A percentile compares a stretch with the other conserved stretches of the same genome.
These are phyloP conservation scores for Limnephilus rhombicus DNA, from an alignment of 2,888 invertebrate species.

Conservation along the genomic window DNA sequence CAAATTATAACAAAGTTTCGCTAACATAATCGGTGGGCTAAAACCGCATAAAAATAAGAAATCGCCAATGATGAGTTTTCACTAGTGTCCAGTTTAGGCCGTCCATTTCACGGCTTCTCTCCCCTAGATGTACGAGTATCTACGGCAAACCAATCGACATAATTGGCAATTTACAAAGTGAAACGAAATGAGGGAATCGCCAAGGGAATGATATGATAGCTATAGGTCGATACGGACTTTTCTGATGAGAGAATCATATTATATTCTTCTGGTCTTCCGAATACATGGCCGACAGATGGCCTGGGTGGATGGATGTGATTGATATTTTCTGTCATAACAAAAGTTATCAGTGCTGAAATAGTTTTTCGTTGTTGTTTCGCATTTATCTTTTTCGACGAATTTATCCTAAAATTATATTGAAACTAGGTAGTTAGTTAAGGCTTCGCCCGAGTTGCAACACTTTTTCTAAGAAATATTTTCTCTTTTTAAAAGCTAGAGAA, in stretches of 20 bases:
- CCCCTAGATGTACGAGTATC: not conserved
- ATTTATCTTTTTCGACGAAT: too few relatives aligned
- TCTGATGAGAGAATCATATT: not conserved
- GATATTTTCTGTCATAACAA: not conserved
- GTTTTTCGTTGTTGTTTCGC: too few relatives aligned
- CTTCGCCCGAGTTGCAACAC: too few relatives aligned
- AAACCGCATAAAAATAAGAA: not conserved
- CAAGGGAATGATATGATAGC: not conserved
- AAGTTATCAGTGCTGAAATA: not conserved
- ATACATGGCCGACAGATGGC: not conserved
- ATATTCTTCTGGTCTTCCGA: not conserved
- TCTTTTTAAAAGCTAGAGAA: too few relatives aligned
- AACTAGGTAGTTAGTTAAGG: too few relatives aligned
- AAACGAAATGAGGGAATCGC: slow-evolving; percentile 47
- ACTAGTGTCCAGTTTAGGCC: not conserved
- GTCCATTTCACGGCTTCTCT: not conserved
- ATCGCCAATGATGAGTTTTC: not conserved
- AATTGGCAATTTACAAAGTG: slow-evolving; percentile 60
- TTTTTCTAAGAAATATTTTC: too few relatives aligned
- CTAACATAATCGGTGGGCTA: not conserved
- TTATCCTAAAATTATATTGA: too few relatives aligned
- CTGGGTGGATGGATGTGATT: not conserved
- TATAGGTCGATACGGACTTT: not conserved
- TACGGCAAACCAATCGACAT: slow-evolving; percentile 54
- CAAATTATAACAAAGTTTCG: too few relatives aligned